Evolutionary conservation across 2,888 invertebrate species (phyloP).

Genomic region (Coleophora flavipennella): DNA sequence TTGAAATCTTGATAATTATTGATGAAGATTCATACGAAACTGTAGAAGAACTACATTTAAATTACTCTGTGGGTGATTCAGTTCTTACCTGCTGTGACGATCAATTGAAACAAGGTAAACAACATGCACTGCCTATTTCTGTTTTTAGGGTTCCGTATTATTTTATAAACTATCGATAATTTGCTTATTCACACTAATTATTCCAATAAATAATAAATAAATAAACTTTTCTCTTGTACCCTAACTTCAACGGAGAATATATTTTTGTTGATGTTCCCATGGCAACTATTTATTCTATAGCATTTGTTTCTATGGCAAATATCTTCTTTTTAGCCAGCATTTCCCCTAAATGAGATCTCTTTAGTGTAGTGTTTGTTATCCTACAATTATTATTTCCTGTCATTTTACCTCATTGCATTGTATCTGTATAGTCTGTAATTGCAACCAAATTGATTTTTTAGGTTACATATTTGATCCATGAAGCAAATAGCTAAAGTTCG

Average conservation of each 20-base stretch:
- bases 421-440: neutral
- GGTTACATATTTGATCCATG: conserved; percentile 40
- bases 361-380: too few species aligned
- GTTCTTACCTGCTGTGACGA: conserved; percentile 1
- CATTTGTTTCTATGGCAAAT: conserved; percentile 27
- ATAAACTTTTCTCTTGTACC: conserved; percentile 2
- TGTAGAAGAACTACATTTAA: too few species aligned
- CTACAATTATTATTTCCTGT: too few species aligned
- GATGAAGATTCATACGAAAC: too few species aligned
- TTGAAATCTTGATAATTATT: too few species aligned
- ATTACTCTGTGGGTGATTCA: neutral
- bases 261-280: conserved; percentile 34
- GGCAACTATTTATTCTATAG: conserved; percentile 21
- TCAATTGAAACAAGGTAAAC: conserved; percentile 8
- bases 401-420: neutral
- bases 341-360: too few species aligned
- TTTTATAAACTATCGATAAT: conserved; percentile 3
- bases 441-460: conserved; percentile 21
- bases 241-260: neutral
- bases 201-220: conserved; percentile 6
- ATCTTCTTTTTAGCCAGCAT: neutral
- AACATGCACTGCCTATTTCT: neutral
- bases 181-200: conserved; percentile 6
- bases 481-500: conserved; percentile 48
- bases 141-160: too few species aligned